A percentile compares a stretch with the other conserved stretches of the same genome.
Conservation (phyloP, 2,797 vertebrate species). For the Neosilurus hyrtlii region DNA sequence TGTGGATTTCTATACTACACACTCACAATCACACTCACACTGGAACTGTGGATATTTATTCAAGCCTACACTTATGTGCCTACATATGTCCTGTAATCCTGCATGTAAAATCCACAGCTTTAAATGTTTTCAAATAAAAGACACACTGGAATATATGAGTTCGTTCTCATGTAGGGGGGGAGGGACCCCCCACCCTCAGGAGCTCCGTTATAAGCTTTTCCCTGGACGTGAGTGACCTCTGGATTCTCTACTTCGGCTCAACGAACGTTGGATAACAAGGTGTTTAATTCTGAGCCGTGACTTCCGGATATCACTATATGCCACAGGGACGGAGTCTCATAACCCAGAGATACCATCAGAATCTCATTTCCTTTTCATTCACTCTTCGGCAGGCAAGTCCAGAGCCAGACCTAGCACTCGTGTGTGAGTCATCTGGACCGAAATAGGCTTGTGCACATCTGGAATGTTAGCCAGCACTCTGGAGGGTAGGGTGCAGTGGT, state of each 20-base stretch:
- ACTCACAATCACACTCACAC: no score
- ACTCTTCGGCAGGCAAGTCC: neutral
- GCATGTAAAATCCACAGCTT: neutral
- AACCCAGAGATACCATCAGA: slow-evolving; percentile 18
- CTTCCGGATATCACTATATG: neutral
- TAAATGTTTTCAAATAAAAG: neutral
- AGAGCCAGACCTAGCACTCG: neutral
- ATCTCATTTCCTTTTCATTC: slow-evolving; percentile 20
- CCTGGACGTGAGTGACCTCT: slow-evolving; percentile 4
- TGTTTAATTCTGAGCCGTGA: neutral
- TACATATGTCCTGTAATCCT: neutral
- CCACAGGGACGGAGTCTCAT: neutral
- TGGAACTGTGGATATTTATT: neutral
- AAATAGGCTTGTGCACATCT: slow-evolving; percentile 13
- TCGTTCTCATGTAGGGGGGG: neutral
- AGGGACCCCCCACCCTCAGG: neutral
- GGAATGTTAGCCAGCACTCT: neutral
- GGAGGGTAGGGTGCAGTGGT: neutral
- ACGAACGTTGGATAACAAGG: slow-evolving; percentile 22
- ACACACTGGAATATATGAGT: slow-evolving; percentile 3
- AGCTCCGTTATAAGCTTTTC: slow-evolving; percentile 1
- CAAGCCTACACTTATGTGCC: no score
- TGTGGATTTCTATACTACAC: neutral
- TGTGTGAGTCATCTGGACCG: slow-evolving; percentile 10
- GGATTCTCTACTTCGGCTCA: slow-evolving; percentile 4